Evolutionary conservation across 2,888 invertebrate genomes (phyloP).

Genomic region (Nymphalis c-album): DNA sequence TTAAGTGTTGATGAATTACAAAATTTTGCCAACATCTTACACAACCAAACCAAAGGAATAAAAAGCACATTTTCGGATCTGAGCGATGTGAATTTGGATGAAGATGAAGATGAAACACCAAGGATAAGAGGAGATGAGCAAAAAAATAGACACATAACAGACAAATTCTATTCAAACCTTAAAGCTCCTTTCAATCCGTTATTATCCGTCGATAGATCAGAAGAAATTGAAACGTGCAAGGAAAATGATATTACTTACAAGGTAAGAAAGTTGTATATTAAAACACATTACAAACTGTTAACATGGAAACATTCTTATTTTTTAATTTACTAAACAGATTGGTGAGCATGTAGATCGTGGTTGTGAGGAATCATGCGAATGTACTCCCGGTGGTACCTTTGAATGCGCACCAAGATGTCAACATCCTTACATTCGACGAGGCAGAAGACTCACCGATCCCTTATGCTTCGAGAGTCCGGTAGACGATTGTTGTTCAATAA

Average conservation of each 20-base stretch:
- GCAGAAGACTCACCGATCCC: slow-evolving; percentile 85
- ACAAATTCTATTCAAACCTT: slow-evolving; percentile 69
- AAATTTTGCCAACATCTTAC: slow-evolving; percentile 68
- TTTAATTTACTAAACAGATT: slow-evolving; percentile 52
- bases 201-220: slow-evolving; percentile 58
- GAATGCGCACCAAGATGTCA: slow-evolving; percentile 88
- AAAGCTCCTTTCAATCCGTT: slow-evolving; percentile 68
- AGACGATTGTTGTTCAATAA: slow-evolving; percentile 85
- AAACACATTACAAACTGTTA: not conserved
- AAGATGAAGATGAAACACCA: slow-evolving; percentile 77
- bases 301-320: not conserved
- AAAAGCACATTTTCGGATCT: slow-evolving; percentile 80
- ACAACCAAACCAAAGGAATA: slow-evolving; percentile 61
- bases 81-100: slow-evolving; percentile 89
- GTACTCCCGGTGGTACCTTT: slow-evolving; percentile 84
- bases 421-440: slow-evolving; percentile 85
- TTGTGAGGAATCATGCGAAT: slow-evolving; percentile 90
- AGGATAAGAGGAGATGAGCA: slow-evolving; percentile 46
- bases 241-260: slow-evolving; percentile 76
- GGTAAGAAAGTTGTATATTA: slow-evolving; percentile 50
- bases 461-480: slow-evolving; percentile 86
- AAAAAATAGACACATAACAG: slow-evolving; percentile 57
- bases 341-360: slow-evolving; percentile 87
- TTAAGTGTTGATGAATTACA: slow-evolving; percentile 71
- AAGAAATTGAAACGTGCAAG: slow-evolving; percentile 67